Evolutionary conservation across 2,797 vertebrate genomes (phyloP), one percentile per base, ranked within the genome.

Genomic region (Intellagama lesueurii): DNA sequence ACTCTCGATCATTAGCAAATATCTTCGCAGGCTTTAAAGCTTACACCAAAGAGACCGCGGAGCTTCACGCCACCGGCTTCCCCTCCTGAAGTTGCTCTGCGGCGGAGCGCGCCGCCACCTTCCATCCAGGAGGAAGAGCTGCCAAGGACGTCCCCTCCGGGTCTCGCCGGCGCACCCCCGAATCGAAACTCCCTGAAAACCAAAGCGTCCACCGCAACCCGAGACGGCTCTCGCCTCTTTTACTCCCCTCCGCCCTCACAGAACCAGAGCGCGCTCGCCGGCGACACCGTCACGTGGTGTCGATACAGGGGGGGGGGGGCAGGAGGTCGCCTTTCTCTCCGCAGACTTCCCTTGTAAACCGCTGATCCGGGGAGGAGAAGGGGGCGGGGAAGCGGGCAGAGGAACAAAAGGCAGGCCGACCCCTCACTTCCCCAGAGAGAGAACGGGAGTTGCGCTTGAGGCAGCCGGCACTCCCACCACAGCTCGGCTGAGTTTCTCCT

Each of bases 61-160:
- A 89, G 4, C 22, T 81, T 1, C n/a, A 0, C 2, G n/a, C 5
- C 56, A 73, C 19, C 82, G 83, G 49, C 49, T 79, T 69, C 56
- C 5, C 85, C 80, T 82, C 1, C 2, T 66, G 60, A 91, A 93
- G 88, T 95, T 94, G 86, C 87, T 35, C 40, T 5, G 78, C 80
- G 89, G 72, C 78, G 35, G 66, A 47, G 19, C 35, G 19, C 90
- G 32, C 81, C 87, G 47, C 1, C 28, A 4, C 19, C 60, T 66
- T 26, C 79, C 72, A 5, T 32, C 49, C 2, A 1, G 75, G 35
- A 75, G 9, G 28, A 68, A 72, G 0, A 32, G 85, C 28, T 82
- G 44, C 28, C 26, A 35, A 83, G 83, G 90, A 2, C 70, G 70
- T 83, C 81, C 0, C 91, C 84, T 90, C 95, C 28, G 19, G 14